phyloP scores from a whole-genome alignment of 1,140 invertebrate genomes.

The Heliconius hewitsoni region DNA sequence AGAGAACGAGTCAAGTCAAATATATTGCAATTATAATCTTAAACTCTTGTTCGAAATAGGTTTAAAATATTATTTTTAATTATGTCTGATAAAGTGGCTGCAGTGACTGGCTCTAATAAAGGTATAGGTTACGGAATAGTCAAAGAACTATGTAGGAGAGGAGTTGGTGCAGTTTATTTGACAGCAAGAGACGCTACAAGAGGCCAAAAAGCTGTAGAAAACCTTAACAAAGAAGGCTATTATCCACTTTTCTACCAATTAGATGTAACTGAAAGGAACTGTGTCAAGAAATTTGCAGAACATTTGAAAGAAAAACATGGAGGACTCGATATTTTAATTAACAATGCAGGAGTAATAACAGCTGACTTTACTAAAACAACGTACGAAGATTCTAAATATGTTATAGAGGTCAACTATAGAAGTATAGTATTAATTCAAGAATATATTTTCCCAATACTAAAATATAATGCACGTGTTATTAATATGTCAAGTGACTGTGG shows the following conservation, averaged over 20 bases:
- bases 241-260: neutral
- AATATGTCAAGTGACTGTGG: conserved; percentile 6
- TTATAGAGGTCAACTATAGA: neutral
- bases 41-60: neutral
- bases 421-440: neutral
- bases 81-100: neutral
- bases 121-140: conserved; percentile 3
- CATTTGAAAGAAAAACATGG: neutral
- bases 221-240: neutral
- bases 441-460: neutral
- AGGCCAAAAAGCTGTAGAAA: neutral
- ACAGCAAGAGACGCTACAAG: neutral
- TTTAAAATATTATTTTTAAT: neutral
- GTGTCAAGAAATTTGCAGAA: neutral
- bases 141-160: neutral
- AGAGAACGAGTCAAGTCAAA: neutral
- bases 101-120: neutral
- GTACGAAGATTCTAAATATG: conserved; percentile 1
- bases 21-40: neutral
- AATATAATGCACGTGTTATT: neutral
- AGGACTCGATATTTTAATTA: neutral
- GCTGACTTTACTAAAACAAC: neutral
- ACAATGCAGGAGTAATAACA: neutral
- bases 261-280: neutral
- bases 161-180: neutral